Percentiles rank a stretch among this genome's conserved stretches.
Evolutionary conservation across 2,888 invertebrate genomes (phyloP).

Genomic region (Penaeus monodon): DNA sequence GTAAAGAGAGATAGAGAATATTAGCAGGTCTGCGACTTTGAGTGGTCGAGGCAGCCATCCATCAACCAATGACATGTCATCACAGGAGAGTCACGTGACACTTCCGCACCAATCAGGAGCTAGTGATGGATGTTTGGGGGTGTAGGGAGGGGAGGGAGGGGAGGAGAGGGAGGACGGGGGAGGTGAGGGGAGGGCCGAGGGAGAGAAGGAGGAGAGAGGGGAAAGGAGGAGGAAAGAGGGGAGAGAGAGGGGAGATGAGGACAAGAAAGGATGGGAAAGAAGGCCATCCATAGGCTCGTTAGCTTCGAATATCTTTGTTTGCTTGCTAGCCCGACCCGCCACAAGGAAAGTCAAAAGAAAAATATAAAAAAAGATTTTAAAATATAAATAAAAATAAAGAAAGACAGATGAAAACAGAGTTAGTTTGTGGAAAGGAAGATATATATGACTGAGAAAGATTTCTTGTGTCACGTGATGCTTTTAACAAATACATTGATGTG

Average conservation of each 20-base stretch:
- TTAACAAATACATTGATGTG: no score
- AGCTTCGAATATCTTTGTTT: conserved; percentile 15
- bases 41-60: conserved; percentile 41
- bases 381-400: no score
- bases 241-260: no score
- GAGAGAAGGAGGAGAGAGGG: no score
- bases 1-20: background rate
- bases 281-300: background rate
- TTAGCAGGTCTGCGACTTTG: conserved; percentile 23
- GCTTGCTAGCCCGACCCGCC: background rate
- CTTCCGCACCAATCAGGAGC: conserved; percentile 64
- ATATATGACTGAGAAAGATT: no score
- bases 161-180: no score
- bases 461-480: no score
- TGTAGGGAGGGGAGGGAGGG: background rate
- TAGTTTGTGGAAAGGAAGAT: no score
- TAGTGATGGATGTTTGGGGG: conserved; percentile 56
- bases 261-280: background rate
- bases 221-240: no score
- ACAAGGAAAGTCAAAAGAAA: background rate
- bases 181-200: no score
- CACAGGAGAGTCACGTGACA: conserved; percentile 63
- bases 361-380: no score
- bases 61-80: conserved; percentile 64
- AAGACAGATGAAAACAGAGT: no score